A percentile compares a stretch with the other conserved stretches of the same genome.
Evolutionary conservation across 2,797 vertebrate species (phyloP).

Genomic region (Characodon lateralis): DNA sequence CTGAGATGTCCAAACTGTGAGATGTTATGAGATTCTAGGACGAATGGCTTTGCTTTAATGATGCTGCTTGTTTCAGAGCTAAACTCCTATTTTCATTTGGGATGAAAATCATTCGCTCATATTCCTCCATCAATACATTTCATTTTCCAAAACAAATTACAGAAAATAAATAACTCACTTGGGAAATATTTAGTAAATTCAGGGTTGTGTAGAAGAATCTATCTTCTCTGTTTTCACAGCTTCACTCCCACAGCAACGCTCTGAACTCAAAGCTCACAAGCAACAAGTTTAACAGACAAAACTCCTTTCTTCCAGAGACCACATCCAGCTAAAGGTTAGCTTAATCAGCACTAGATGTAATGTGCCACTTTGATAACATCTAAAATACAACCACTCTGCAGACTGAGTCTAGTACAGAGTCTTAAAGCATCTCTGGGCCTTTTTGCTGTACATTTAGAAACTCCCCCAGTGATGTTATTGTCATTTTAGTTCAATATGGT

Average conservation of each 20-base stretch:
- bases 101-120: slow-evolving; percentile 44
- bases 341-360: neutral
- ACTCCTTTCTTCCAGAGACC: neutral
- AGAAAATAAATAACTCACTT: slow-evolving; percentile 28
- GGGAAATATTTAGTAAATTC: slow-evolving; percentile 8
- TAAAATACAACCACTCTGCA: neutral
- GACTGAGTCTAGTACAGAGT: neutral
- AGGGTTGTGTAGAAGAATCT: neutral
- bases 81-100: slow-evolving; percentile 47
- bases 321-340: neutral
- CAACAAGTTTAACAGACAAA: neutral
- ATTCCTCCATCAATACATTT: slow-evolving; percentile 35
- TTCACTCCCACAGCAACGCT: neutral
- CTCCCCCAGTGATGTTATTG: neutral
- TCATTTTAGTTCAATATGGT: neutral
- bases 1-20: neutral
- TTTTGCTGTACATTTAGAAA: neutral
- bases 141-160: slow-evolving; percentile 30
- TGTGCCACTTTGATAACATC: neutral
- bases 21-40: neutral
- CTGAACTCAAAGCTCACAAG: neutral
- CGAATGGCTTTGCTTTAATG: neutral
- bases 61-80: slow-evolving; percentile 37
- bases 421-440: neutral
- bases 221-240: neutral